These are phyloP conservation scores for Hydrocynus forskahlii DNA, from an alignment of 2,797 vertebrate genomes.

Conservation along the genomic window DNA sequence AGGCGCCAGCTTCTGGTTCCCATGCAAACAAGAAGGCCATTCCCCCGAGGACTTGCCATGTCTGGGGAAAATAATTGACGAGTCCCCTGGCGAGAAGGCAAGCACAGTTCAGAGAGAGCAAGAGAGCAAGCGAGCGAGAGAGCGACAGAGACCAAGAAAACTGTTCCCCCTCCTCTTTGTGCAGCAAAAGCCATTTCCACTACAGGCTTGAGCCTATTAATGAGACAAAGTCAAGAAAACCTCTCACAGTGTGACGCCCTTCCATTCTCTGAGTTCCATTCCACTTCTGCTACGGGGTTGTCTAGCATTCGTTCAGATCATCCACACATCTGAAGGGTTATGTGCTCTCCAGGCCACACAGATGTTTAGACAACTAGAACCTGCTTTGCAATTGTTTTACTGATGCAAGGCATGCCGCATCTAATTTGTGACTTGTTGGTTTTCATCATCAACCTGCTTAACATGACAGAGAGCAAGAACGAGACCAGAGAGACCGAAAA, in stretches of 20 bases:
- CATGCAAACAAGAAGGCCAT: slow-evolving; percentile 82
- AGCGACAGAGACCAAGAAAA: slow-evolving; percentile 2
- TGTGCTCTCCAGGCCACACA: neutral
- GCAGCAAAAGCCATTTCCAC: slow-evolving; percentile 66
- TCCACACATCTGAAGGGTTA: neutral
- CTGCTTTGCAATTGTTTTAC: neutral
- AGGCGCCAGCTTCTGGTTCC: slow-evolving; percentile 75
- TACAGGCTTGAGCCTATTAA: slow-evolving; percentile 55
- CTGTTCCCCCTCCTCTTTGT: slow-evolving; percentile 62
- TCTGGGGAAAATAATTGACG: slow-evolving; percentile 84
- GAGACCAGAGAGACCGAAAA: neutral
- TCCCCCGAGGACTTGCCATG: slow-evolving; percentile 77
- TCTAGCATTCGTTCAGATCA: neutral
- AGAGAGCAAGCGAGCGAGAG: neutral
- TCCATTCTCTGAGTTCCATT: slow-evolving; percentile 54
- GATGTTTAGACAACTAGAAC: slow-evolving; percentile 5
- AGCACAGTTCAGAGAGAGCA: slow-evolving; percentile 63
- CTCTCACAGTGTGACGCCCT: slow-evolving; percentile 61
- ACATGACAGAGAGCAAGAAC: neutral
- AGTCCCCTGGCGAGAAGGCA: slow-evolving; percentile 79
- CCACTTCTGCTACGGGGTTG: neutral
- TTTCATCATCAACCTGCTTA: neutral
- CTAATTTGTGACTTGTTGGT: neutral
- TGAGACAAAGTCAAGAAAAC: slow-evolving; percentile 72
- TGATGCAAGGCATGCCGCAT: neutral